A percentile compares a stretch with the other conserved stretches of the same genome.
These are phyloP conservation scores for Spatulosminthurus flaviceps DNA, from an alignment of 2,888 invertebrate species.

Conservation along the genomic window DNA sequence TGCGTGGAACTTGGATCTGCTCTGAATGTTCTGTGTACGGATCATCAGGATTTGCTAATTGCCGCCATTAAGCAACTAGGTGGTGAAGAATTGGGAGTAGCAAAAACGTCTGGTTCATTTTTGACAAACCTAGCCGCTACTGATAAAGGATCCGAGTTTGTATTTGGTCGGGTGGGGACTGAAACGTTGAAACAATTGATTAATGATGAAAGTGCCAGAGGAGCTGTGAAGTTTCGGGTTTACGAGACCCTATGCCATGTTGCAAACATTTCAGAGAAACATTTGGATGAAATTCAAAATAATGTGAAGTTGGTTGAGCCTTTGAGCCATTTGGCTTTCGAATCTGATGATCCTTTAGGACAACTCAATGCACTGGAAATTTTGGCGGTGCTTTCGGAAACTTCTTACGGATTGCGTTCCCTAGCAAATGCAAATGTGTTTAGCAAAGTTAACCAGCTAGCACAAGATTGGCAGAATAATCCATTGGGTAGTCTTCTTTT, in stretches of 20 bases:
- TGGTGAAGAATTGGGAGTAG: conserved; percentile 56
- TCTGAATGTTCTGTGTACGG: conserved; percentile 30
- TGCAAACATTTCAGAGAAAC: conserved; percentile 50
- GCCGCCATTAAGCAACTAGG: conserved; percentile 53
- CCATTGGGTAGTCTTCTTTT: conserved; percentile 52
- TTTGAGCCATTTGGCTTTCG: conserved; percentile 54
- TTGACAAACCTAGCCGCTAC: conserved; percentile 52
- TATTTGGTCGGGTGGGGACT: conserved; percentile 53
- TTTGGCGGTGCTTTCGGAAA: conserved; percentile 76
- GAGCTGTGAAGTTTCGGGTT: conserved; percentile 57
- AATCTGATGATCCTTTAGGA: conserved; percentile 57
- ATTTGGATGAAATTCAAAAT: conserved; percentile 56
- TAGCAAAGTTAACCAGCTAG: conserved; percentile 53
- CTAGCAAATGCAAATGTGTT: conserved; percentile 52
- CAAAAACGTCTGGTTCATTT: conserved; percentile 53
- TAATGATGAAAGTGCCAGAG: conserved; percentile 43
- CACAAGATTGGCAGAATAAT: conserved; percentile 55
- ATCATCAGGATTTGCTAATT: conserved; percentile 55
- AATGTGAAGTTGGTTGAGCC: conserved; percentile 48
- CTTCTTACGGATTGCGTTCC: conserved; percentile 75
- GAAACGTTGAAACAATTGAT: conserved; percentile 52
- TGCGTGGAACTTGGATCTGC: conserved; percentile 51
- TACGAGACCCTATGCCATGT: conserved; percentile 58
- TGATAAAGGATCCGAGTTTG: conserved; percentile 50
- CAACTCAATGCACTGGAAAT: conserved; percentile 84